Evolutionary conservation across 2,797 vertebrate species (phyloP).

Genomic region (Lutjanus argentimaculatus): DNA sequence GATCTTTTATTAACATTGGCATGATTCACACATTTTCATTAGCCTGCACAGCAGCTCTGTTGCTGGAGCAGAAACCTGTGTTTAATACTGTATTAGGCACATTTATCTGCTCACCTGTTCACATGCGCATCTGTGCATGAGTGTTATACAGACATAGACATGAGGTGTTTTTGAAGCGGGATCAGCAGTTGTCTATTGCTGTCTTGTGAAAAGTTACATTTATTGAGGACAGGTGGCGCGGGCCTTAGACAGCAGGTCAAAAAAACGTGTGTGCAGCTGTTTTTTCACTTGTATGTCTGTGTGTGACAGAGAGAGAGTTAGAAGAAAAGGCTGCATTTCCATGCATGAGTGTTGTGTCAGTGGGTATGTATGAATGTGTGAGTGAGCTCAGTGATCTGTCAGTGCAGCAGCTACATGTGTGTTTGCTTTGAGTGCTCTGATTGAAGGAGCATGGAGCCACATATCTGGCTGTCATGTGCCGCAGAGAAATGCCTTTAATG

Average conservation of each 20-base stretch:
- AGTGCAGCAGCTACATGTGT: constrained; percentile 74
- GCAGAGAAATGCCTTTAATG: constrained; percentile 80
- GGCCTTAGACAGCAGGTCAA: constrained; percentile 40
- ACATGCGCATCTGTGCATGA: constrained; percentile 42
- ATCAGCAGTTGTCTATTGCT: constrained; percentile 55
- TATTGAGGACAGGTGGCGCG: constrained; percentile 76
- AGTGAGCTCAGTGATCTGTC: constrained; percentile 71
- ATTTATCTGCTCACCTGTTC: constrained; percentile 54
- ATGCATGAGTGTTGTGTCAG: constrained; percentile 66
- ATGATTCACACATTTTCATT: constrained; percentile 16
- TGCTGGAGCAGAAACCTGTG: constrained; percentile 24
- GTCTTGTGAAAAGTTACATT: constrained; percentile 65
- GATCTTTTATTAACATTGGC: constrained; percentile 30
- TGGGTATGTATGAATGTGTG: constrained; percentile 61
- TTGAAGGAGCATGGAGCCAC: constrained; percentile 74
- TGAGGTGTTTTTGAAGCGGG: constrained; percentile 63
- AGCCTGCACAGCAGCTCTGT: constrained; percentile 7
- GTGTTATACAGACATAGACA: constrained; percentile 65
- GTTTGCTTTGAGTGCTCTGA: constrained; percentile 79
- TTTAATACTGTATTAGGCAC: constrained; percentile 24
- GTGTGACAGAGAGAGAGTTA: constrained; percentile 41
- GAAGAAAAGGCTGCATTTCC: constrained; percentile 38
- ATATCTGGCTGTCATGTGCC: constrained; percentile 80
- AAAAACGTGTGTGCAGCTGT: constrained; percentile 43
- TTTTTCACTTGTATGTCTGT: constrained; percentile 23